Evolutionary conservation across 2,797 vertebrate genomes (phyloP).

Genomic region (Podarcis lilfordi): DNA sequence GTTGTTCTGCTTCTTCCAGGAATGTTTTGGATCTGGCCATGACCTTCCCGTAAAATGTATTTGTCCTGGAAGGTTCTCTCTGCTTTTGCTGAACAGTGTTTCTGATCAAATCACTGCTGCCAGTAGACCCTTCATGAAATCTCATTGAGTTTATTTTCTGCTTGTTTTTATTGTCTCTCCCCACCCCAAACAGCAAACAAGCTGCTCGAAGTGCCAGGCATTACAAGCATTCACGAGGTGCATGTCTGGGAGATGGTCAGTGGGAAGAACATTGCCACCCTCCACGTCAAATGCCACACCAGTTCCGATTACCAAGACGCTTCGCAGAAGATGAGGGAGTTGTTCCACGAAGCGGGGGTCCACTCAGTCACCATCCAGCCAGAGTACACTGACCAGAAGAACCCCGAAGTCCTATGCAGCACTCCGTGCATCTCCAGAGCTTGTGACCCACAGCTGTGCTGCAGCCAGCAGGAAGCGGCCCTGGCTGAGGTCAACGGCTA

Average conservation of each 20-base stretch:
- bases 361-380: constrained; percentile 86
- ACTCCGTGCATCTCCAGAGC: constrained; percentile 75
- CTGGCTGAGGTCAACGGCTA: constrained; percentile 64
- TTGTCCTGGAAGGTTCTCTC: background rate
- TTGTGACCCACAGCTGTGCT: constrained; percentile 78
- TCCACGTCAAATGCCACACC: constrained; percentile 81
- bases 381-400: constrained; percentile 70
- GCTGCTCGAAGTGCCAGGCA: constrained; percentile 71
- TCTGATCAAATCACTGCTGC: background rate
- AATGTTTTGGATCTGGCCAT: background rate
- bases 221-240: constrained; percentile 82
- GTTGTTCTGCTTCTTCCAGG: background rate
- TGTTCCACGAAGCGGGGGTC: constrained; percentile 81
- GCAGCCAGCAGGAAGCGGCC: constrained; percentile 64
- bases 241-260: constrained; percentile 85
- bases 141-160: constrained; percentile 29
- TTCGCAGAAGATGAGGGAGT: constrained; percentile 72
- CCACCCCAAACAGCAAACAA: constrained; percentile 71
- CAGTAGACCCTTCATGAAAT: background rate
- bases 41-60: background rate
- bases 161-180: constrained; percentile 39
- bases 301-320: constrained; percentile 62
- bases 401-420: constrained; percentile 63
- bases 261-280: constrained; percentile 82
- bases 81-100: background rate